These are phyloP conservation scores for Nansenia antarctica DNA, from an alignment of 2,113 vertebrate species.

Conservation along the genomic window DNA sequence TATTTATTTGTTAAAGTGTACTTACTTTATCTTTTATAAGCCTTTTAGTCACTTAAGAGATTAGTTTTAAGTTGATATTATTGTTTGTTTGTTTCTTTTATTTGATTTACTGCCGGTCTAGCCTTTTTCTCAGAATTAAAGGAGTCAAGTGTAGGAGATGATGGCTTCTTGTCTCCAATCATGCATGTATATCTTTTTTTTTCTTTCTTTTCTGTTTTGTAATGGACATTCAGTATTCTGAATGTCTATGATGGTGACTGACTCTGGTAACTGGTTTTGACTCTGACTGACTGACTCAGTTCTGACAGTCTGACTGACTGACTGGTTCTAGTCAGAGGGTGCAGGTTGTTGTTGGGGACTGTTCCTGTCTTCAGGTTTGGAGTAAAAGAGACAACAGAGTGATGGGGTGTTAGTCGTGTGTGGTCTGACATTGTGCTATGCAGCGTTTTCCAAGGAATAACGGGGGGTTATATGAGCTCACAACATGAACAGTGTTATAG, in stretches of 20 bases:
- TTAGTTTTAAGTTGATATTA: slow-evolving; percentile 18
- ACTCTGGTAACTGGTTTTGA: no score
- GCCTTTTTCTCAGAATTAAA: background rate
- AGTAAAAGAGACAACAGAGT: background rate
- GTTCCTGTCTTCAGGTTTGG: background rate
- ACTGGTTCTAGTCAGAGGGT: background rate
- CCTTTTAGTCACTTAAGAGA: slow-evolving; percentile 31
- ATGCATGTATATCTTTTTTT: slow-evolving; percentile 22
- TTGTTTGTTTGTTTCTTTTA: slow-evolving; percentile 25
- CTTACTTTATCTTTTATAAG: slow-evolving; percentile 48
- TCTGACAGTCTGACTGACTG: no score
- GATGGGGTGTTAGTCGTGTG: background rate
- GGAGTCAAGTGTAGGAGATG: background rate
- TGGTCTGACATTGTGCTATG: background rate
- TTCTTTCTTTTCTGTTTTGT: background rate
- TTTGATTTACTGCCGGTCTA: background rate
- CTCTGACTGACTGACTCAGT: no score
- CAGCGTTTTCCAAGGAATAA: background rate
- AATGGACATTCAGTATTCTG: background rate
- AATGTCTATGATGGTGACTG: background rate
- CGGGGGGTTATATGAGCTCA: background rate
- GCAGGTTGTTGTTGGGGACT: background rate
- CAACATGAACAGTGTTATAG: slow-evolving; percentile 29
- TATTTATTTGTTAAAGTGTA: slow-evolving; percentile 72
- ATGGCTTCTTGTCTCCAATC: background rate